Evolutionary conservation across 2,113 vertebrate genomes (phyloP), one percentile per base, ranked within the genome.

Genomic region (Psephotus haematonotus): DNA sequence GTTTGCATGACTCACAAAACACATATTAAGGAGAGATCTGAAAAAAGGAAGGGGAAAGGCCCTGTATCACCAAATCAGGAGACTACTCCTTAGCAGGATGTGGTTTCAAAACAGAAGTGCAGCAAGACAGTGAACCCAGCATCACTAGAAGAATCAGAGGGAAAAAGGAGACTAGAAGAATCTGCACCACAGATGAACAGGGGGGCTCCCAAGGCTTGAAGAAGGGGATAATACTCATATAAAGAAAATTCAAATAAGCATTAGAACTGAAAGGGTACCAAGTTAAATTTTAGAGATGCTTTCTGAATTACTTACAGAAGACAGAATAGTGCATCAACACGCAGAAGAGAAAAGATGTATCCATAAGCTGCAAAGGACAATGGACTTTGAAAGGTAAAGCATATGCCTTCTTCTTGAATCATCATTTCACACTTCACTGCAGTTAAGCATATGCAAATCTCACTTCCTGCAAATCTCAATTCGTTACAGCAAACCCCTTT

Each of bases 1-100:
- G 65, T 68, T 93, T 81, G 68, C 35, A 77, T 94, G 86, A 93
- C 43, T 96, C 88, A 82, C 28, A 50, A 74, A 80, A 88, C 15
- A 90, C 28, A 18, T 46, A 83, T 13, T 50, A 86, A 86, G 68
- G 33, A 88, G 22, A 78, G 64, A 88, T 80, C 69, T 72, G 84
- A 85, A 89, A 86, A 85, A 86, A 83, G 55, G 59, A 87, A 94
- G 46, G 43, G 67, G 46, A 84, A 94, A 87, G 68, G 46, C 64
- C 47, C 47, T 71, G 29, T 60, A 39, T 90, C 72, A 43, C 72
- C 86, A 78, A 78, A 81, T 57, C 7, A 0, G 43, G 64, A 86
- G 60, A 55, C 67, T 63, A 82, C 37, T 92, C 72, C 72, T 91
- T 55, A 81, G 76, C 39, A 94, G 60, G 47, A 86, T 77, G 85